Percentiles rank a stretch among this genome's conserved stretches.
phyloP scores from a whole-genome alignment of 2,113 vertebrate species.

The Panthera uncia region DNA sequence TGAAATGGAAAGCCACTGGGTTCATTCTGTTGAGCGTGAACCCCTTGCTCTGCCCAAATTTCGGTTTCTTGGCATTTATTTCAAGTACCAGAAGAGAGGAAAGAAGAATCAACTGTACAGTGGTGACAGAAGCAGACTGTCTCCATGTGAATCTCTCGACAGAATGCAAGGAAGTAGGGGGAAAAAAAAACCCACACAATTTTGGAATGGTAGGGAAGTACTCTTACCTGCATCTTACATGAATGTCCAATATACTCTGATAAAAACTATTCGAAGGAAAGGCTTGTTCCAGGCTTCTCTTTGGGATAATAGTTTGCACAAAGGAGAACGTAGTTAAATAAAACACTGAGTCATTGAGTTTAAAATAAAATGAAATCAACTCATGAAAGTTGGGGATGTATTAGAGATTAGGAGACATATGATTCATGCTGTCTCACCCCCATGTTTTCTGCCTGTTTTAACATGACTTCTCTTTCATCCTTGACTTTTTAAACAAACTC shows the following conservation, averaged over 20 bases:
- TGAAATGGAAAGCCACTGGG: conserved; percentile 50
- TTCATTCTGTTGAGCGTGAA: conserved; percentile 37
- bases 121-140: background rate
- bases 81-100: background rate
- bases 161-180: background rate
- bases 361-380: background rate
- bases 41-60: background rate
- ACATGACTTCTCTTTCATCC: background rate
- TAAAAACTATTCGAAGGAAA: background rate
- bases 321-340: background rate
- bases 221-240: background rate
- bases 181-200: background rate
- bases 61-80: conserved; percentile 33
- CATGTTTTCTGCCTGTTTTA: background rate
- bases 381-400: background rate
- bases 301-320: conserved; percentile 1
- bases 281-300: background rate
- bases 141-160: background rate
- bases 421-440: background rate
- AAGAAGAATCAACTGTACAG: background rate
- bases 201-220: background rate
- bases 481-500: background rate
- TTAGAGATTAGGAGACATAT: background rate
- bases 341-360: background rate
- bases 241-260: background rate